These are phyloP conservation scores for Anser brachyrhynchus DNA, from an alignment of 2,113 vertebrate species.

Conservation along the genomic window DNA sequence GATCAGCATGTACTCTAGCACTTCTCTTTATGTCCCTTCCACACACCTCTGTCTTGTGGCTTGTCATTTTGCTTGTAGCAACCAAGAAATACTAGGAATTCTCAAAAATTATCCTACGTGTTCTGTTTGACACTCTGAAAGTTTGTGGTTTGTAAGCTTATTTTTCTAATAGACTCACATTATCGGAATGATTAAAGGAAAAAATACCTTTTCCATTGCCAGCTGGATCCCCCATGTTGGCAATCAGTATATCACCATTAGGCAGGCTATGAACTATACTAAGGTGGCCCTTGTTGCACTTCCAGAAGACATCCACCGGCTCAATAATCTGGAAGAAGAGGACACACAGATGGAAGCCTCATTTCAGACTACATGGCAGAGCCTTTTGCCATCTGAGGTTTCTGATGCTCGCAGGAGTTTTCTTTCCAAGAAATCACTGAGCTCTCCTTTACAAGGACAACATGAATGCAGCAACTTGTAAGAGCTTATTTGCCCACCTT, in stretches of 20 bases:
- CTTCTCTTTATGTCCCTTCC: too few species aligned
- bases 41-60: too few species aligned
- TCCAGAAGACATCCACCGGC: conserved; percentile 44
- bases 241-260: neutral
- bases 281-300: conserved; percentile 31
- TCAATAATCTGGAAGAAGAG: neutral
- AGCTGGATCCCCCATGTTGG: neutral
- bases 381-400: neutral
- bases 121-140: too few species aligned
- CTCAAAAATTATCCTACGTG: too few species aligned
- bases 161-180: too few species aligned
- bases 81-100: too few species aligned
- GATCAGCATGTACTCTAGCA: too few species aligned
- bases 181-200: neutral
- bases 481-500: neutral
- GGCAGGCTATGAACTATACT: neutral
- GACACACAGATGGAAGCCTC: too few species aligned
- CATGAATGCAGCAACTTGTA: fast-evolving
- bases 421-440: neutral
- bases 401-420: too few species aligned
- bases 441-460: neutral
- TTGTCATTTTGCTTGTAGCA: too few species aligned
- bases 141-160: too few species aligned
- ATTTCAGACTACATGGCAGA: neutral
- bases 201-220: neutral